Evolutionary conservation across 2,797 vertebrate species (phyloP).

Genomic region (Sebastes glaucus): DNA sequence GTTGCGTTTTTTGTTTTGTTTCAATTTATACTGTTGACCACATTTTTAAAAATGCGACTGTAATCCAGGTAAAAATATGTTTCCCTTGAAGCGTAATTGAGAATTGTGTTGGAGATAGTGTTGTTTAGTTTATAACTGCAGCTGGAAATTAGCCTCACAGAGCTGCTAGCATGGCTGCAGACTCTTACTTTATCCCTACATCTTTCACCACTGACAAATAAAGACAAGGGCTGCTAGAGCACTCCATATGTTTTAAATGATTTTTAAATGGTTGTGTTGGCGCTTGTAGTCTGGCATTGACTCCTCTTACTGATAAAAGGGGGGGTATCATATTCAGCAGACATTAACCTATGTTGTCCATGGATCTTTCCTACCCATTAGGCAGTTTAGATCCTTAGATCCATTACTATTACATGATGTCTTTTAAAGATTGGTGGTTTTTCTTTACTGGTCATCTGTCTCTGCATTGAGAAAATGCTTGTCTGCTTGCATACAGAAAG

Average conservation of each 20-base stretch:
- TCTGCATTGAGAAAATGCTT: neutral
- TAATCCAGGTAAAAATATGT: too few relatives aligned
- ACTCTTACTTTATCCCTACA: neutral
- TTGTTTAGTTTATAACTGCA: too few relatives aligned
- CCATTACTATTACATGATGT: slow-evolving; percentile 9
- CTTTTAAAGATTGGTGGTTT: slow-evolving; percentile 21
- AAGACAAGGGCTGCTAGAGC: neutral
- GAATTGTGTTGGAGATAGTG: too few relatives aligned
- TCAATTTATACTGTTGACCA: too few relatives aligned
- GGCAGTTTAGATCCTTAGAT: slow-evolving; percentile 1
- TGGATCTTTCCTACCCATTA: slow-evolving; percentile 25
- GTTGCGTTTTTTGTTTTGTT: too few relatives aligned
- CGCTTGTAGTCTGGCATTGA: neutral
- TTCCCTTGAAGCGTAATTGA: too few relatives aligned
- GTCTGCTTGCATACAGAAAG: neutral
- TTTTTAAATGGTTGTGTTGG: neutral
- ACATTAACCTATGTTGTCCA: neutral
- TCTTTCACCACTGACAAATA: neutral
- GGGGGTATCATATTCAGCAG: slow-evolving; percentile 19
- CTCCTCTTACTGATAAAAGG: neutral
- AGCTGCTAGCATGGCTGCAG: neutral
- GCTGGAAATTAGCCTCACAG: neutral
- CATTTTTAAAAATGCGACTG: too few relatives aligned
- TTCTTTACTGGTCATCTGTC: neutral
- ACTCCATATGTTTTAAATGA: neutral